Base-by-base conservation (phyloP, 37 sponge, comb jelly and placozoan species). In the Mnemiopsis leidyi region DNA sequence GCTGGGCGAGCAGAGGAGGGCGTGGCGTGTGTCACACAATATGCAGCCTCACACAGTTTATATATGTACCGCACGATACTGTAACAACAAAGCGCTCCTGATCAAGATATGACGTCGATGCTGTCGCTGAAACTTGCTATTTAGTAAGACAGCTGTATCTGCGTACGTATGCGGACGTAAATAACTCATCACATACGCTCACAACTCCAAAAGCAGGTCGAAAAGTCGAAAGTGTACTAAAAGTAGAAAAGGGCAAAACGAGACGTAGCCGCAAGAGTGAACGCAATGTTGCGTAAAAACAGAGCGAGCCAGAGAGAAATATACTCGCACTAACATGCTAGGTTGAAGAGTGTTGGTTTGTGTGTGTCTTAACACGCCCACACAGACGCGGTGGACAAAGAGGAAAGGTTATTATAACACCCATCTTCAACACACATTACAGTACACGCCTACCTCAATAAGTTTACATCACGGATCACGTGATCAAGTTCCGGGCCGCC, bases 361-460 rank as follows among this genome's bases (percentile, higher is more conserved):
- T n/a, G n/a, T n/a, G n/a, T n/a, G n/a, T n/a, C n/a, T n/a, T n/a
- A 13, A 71, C 82, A 18, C 37, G 38, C 82, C 23, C 82, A 82
- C 82, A 36, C 82, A 31, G 7, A 32, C 82, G 38, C 9, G 82
- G 23, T 30, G 38, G 31, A 31, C 82, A 29, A 29, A 71, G 73
- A 71, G 30, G 13, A 48, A 48, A 48, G 61, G 61, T 48, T 71
- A 71, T 29, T 77, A 77, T 77, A 77, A 77, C 79, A 92, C 68
- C 69, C 92, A 92, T 92, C 69, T 92, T 69, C 61, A 48, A 48
- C 61, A 48, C 61, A 48, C 61, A 92, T 92, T 92, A 92, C 32
- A 69, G 93, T 32, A 38, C 73, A 92, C 73, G 93, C 73, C 93
- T 92, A 92, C 69, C 32, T 39, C 76, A 69, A 92, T 34, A 37